Evolutionary conservation across 2,888 invertebrate species (phyloP), one percentile per base, ranked within the genome.

Genomic region (Adelognathus sp.): DNA sequence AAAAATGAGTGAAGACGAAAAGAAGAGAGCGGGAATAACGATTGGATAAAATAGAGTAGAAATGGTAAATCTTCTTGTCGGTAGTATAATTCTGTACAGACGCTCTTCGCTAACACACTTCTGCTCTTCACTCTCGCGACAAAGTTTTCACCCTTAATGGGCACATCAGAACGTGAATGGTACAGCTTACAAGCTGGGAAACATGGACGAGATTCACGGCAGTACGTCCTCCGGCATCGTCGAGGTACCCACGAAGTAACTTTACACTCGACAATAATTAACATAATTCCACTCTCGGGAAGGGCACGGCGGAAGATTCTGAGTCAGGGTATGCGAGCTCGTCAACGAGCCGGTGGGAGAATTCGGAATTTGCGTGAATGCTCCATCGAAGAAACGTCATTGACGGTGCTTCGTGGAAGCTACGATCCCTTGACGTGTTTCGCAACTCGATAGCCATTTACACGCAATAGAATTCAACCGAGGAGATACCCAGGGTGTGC

Each of bases 71-170:
- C 46, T 60, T 60, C 50, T 36, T 36, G 60, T 60, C 50, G 33
- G 39, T 36, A 60, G 60, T 60, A 60, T 52, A 36, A 60, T 56
- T 29, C 14, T 16, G 18, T 41, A 16, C n/a, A 36, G 36, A 16
- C 27, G 16, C 50, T 52, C 36, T 16, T 54, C 29, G 9, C 54
- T 18, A 9, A n/a, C 56, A 29, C 36, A 36, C 70, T 9, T 9
- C 36, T 52, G 70, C 60, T 58, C 46, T 69, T 46, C 29, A 44
- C 58, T 60, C 61, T 39, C 60, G n/a, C n/a, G 41, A n/a, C 52
- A 63, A 72, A 72, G 54, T 72, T 72, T 54, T 31, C 36, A 72
- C 63, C 61, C 71, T 72, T 63, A 72, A 72, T 72, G 71, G 71
- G 39, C 63, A 39, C 71, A 63, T 72, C 61, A 61, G 52, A 31